Percentiles rank a stretch among this genome's conserved stretches.
phyloP scores from a whole-genome alignment of 2,113 vertebrate species.

The Cyprinodon tularosa region DNA sequence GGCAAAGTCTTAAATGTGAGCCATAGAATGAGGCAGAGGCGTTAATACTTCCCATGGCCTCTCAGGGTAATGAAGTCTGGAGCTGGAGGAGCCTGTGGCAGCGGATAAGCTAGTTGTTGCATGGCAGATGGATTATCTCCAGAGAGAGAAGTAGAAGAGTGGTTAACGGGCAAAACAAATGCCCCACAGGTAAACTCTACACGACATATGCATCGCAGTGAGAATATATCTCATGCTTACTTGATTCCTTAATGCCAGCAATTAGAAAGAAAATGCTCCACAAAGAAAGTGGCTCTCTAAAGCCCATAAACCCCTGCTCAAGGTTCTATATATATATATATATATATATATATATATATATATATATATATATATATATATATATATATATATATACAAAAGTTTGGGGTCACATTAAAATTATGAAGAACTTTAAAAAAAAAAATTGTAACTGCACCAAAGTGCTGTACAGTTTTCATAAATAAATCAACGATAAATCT shows the following conservation, averaged over 20 bases:
- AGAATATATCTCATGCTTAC: slow-evolving; percentile 1
- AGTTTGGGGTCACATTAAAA: no score
- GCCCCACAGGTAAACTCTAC: slow-evolving; percentile 5
- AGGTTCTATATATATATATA: no score
- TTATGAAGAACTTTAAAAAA: no score
- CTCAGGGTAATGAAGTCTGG: slow-evolving; percentile 66
- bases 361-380: no score
- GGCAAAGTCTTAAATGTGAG: slow-evolving; percentile 74
- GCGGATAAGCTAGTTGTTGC: slow-evolving; percentile 32
- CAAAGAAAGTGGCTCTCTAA: no score
- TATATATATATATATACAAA: no score
- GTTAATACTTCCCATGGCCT: slow-evolving; percentile 42
- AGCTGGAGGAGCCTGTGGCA: slow-evolving; percentile 30
- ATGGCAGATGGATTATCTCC: slow-evolving; percentile 33
- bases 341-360: no score
- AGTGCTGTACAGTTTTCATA: no score
- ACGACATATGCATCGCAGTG: slow-evolving; percentile 1
- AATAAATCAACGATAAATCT: no score
- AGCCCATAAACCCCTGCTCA: no score
- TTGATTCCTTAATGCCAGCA: not conserved
- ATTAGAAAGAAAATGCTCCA: not conserved
- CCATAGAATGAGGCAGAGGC: slow-evolving; percentile 14
- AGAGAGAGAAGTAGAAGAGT: slow-evolving; percentile 24
- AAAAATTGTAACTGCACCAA: no score
- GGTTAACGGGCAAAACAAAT: slow-evolving; percentile 50